A percentile compares a stretch with the other conserved stretches of the same genome.
These are phyloP conservation scores for Nothobranchius furzeri DNA, from an alignment of 2,113 vertebrate genomes.

Conservation along the genomic window DNA sequence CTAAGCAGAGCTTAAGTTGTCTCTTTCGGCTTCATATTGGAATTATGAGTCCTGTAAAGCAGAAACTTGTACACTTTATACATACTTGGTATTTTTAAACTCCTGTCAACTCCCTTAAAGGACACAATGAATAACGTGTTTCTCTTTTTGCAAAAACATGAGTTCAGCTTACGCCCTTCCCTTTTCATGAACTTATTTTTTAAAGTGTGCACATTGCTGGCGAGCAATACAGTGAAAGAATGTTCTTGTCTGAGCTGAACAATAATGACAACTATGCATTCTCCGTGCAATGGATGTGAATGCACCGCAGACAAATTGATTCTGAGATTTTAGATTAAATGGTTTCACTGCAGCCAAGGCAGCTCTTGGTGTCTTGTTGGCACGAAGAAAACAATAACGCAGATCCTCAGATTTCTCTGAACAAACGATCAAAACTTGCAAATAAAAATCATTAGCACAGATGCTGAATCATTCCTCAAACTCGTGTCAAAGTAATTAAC, in stretches of 20 bases:
- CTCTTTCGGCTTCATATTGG: constrained; percentile 13
- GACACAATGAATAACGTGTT: not conserved
- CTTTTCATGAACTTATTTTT: not conserved
- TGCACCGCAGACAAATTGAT: not conserved
- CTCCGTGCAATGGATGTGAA: not conserved
- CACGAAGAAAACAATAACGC: constrained; percentile 17
- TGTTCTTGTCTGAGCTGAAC: not conserved
- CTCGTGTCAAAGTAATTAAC: constrained; percentile 4
- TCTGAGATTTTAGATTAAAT: constrained; percentile 3
- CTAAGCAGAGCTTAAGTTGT: constrained; percentile 24
- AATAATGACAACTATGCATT: not conserved
- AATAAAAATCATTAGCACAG: not conserved
- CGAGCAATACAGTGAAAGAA: not conserved
- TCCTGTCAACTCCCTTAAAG: too few relatives aligned
- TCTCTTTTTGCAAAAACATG: constrained; percentile 3
- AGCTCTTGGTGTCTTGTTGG: not conserved
- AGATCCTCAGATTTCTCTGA: constrained; percentile 2
- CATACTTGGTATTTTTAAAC: too few relatives aligned
- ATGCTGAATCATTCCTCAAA: constrained; percentile 1
- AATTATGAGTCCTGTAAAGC: not conserved
- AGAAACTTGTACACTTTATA: not conserved
- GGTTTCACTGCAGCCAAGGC: not conserved
- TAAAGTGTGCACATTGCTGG: constrained; percentile 2
- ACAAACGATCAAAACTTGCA: constrained; percentile 1
- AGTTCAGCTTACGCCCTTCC: constrained; percentile 16